phyloP scores from a whole-genome alignment of 2,888 invertebrate genomes.

The Dolichopus griseipennis region DNA sequence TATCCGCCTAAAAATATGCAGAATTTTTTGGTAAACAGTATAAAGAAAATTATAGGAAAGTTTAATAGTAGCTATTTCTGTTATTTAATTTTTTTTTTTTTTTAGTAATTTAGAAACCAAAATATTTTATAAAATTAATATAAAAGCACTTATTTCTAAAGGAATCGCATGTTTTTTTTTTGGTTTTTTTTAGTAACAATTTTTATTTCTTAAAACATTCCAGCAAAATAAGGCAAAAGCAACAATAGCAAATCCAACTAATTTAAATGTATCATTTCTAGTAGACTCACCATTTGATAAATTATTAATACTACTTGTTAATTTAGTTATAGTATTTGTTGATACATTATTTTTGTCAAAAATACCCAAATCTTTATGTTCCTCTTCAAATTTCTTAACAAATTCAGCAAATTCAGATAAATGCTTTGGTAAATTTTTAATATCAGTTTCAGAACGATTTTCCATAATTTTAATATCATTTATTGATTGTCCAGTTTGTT shows the following conservation, averaged over 20 bases:
- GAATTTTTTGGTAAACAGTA: too few relatives aligned
- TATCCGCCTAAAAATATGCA: too few relatives aligned
- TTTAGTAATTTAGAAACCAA: too few relatives aligned
- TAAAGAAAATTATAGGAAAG: too few relatives aligned
- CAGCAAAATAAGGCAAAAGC: neutral
- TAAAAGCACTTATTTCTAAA: too few relatives aligned
- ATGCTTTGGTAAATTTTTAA: slow-evolving; percentile 62
- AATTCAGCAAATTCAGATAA: slow-evolving; percentile 67
- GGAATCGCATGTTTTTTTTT: too few relatives aligned
- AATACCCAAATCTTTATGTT: slow-evolving; percentile 29
- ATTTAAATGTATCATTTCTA: neutral
- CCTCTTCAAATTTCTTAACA: slow-evolving; percentile 32
- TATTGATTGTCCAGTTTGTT: slow-evolving; percentile 24
- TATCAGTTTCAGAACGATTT: slow-evolving; percentile 52
- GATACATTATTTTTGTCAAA: slow-evolving; percentile 28
- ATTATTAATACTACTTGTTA: neutral
- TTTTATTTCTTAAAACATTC: neutral
- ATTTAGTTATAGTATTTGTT: slow-evolving; percentile 11
- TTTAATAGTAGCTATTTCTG: too few relatives aligned
- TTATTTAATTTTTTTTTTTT: too few relatives aligned
- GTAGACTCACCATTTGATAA: slow-evolving; percentile 3
- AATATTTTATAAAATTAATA: too few relatives aligned
- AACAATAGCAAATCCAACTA: slow-evolving; percentile 6
- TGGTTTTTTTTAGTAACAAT: neutral
- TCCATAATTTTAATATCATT: slow-evolving; percentile 56